These are phyloP conservation scores for Agrypnus murinus DNA, from an alignment of 2,888 invertebrate species.

Conservation along the genomic window DNA sequence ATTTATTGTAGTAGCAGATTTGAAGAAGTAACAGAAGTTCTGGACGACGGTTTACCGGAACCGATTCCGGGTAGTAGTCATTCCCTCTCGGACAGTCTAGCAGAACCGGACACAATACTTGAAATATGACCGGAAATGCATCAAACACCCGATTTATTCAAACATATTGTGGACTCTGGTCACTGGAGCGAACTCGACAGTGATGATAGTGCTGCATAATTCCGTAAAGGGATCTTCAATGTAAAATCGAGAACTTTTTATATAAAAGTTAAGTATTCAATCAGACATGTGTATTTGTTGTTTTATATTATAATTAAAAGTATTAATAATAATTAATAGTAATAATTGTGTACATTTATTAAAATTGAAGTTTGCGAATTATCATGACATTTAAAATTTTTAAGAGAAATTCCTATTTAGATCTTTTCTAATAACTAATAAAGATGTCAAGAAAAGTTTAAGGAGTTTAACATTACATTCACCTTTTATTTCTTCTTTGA, in stretches of 20 bases:
- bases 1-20: conserved; percentile 67
- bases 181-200: conserved; percentile 65
- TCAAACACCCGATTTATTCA: conserved; percentile 64
- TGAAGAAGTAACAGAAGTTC: conserved; percentile 68
- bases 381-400: background rate
- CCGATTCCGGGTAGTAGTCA: conserved; percentile 69
- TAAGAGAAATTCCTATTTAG: background rate
- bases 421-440: too few species aligned
- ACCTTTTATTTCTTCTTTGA: too few species aligned
- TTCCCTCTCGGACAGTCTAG: conserved; percentile 68
- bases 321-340: conserved; percentile 4
- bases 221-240: background rate
- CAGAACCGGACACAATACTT: conserved; percentile 66
- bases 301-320: conserved; percentile 31
- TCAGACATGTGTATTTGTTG: conserved; percentile 30
- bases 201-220: conserved; percentile 54
- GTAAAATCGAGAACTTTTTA: conserved; percentile 30
- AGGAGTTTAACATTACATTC: too few species aligned
- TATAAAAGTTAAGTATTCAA: conserved; percentile 29
- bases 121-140: conserved; percentile 70
- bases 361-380: background rate
- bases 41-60: conserved; percentile 68
- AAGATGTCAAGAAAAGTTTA: too few species aligned
- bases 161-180: conserved; percentile 65
- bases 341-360: background rate